Base-by-base conservation (phyloP, 1,140 invertebrate species). In the Zaprionus nigranus region DNA sequence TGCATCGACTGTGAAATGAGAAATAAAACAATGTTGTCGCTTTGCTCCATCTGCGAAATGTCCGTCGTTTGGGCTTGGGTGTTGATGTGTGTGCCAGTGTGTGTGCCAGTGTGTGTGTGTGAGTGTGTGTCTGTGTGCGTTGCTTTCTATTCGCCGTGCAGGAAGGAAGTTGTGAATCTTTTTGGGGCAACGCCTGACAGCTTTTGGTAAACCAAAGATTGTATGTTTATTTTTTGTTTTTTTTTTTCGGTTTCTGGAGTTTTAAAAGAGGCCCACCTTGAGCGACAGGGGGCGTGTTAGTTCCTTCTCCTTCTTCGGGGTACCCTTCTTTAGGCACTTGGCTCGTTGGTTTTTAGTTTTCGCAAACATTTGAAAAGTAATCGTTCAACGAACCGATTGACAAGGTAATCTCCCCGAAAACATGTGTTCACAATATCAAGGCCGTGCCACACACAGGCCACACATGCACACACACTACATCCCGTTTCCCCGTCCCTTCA, bases 321-420 rank as follows among this genome's bases (percentile, higher is more conserved):
- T 43, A 17, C 40, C n/a, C 40, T 49, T 66, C 53, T 7, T 34
- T 5, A 40, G 36, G 38, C 60, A 64, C 40, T 12, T 43, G n/a
- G 53, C 34, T 46, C 15, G 62, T 62, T 75, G 78, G 65, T 68
- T 75, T 65, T 86, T 69, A 78, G 69, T 68, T 78, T 77, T 72
- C 61, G 61, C 30, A 70, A 69, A 51, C 78, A 73, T 85, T 86
- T 75, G 56, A 77, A 78, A 74, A 80, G 83, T 86, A 86, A 86
- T 86, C 83, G 83, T 87, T 86, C 83, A 86, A 87, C 84, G 83
- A 82, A 86, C 72, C 83, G 80, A 86, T 87, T 86, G 83, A 86
- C 83, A 86, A 79, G 83, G 83, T 86, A 86, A 86, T 86, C 83
- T 86, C 65, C 62, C 72, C 68, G 38, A 74, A 77, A 86, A 87